These are phyloP conservation scores for Myzus persicae DNA, from an alignment of 1,140 invertebrate species.

Conservation along the genomic window DNA sequence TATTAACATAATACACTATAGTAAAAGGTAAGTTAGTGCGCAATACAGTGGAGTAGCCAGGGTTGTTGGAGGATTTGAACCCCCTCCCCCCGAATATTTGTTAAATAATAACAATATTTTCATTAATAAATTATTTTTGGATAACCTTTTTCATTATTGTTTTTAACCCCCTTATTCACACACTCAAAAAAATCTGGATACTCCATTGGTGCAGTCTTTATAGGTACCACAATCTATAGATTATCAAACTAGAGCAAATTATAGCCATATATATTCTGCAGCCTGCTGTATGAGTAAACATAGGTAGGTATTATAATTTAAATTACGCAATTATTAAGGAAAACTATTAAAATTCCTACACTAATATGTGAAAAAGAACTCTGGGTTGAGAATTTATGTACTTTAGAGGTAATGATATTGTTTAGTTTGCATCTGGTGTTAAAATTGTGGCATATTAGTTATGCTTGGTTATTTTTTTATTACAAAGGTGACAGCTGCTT, in stretches of 20 bases:
- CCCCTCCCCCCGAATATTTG: too few species aligned
- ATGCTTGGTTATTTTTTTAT: neutral
- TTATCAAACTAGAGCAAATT: neutral
- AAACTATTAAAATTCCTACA: neutral
- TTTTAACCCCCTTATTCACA: too few species aligned
- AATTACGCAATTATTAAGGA: neutral
- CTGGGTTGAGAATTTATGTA: neutral
- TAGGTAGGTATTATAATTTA: neutral
- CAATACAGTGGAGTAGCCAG: too few species aligned
- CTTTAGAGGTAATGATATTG: neutral
- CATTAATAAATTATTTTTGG: too few species aligned
- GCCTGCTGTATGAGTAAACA: too few species aligned
- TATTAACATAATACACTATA: neutral
- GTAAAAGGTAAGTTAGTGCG: neutral
- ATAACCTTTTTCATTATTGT: too few species aligned
- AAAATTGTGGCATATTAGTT: slow-evolving; percentile 22
- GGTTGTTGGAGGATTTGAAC: too few species aligned
- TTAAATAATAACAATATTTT: too few species aligned
- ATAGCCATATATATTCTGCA: neutral
- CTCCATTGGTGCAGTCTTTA: neutral
- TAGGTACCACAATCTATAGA: neutral
- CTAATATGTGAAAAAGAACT: neutral
- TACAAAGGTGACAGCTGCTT: neutral
- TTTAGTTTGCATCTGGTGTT: slow-evolving; percentile 26
- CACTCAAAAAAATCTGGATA: too few species aligned